Evolutionary conservation across 92 coral and sea anemone species (phyloP), one percentile per base, ranked within the genome.

Genomic region (Metridium senile): DNA sequence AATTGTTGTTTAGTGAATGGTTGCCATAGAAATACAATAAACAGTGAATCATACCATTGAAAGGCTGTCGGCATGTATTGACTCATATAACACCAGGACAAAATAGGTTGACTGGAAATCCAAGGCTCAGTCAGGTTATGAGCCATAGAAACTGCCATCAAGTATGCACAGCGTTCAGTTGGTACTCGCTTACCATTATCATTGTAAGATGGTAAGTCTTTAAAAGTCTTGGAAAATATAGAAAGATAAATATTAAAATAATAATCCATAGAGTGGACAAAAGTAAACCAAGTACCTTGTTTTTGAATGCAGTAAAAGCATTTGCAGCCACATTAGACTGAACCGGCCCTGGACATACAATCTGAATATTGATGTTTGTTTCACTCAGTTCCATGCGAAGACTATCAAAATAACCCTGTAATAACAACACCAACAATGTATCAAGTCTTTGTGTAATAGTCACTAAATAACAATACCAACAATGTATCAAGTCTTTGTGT

Each of bases 41-140:
- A n/a, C n/a, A 54, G 22, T 2, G 61, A 2, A 54, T 9, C 91
- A 26, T 83, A 93, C 98, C 91, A 83, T 11, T 59, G 75, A 51
- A 77, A 77, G 59, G 86, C 59, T 62, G 87, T 73, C 4, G 98
- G 98, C 62, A 80, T 74, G 78, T 93, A 91, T 56, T 91, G 90
- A 29, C 72, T 68, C 68, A 85, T 57, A 72, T 94, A 91, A 20
- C 63, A 22, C 23, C 29, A 20, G 1, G 85, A 1, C 33, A 91
- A 67, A 2, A 9, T 52, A 11, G 97, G 93, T 17, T 83, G 62
- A 21, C 34, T 65, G 13, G 98, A 81, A 33, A 94, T 91, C 98
- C 98, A 94, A 13, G 84, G 81, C 79, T 94, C 98, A 74, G 86
- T 88, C 76, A 94, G 66, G 30, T 78, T 70, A 65, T 94, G 88